Percentiles rank a stretch among this genome's conserved stretches.
Evolutionary conservation across 2,797 vertebrate genomes (phyloP).

Genomic region (Sebastes umbrosus): DNA sequence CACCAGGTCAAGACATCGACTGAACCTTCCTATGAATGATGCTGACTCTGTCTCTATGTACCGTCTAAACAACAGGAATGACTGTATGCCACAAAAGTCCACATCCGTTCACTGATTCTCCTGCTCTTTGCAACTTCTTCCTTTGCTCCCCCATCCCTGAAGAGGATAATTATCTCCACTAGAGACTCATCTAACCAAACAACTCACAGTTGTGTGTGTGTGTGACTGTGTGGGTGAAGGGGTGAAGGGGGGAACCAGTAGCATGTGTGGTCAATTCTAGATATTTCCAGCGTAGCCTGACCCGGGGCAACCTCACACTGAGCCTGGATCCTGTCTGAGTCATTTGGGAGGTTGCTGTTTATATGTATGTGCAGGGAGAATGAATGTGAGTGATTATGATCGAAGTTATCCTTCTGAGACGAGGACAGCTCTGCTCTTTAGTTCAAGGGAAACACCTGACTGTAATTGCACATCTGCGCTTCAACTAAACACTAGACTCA

Average conservation of each 20-base stretch:
- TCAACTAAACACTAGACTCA: constrained; percentile 26
- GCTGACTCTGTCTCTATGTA: background rate
- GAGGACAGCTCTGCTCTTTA: constrained; percentile 43
- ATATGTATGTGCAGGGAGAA: constrained; percentile 28
- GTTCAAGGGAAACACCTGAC: constrained; percentile 68
- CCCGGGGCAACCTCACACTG: constrained; percentile 68
- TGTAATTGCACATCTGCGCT: constrained; percentile 40
- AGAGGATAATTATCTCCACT: constrained; percentile 45
- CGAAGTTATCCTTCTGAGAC: constrained; percentile 54
- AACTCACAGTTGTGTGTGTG: constrained; percentile 27
- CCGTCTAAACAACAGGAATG: background rate
- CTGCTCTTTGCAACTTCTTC: constrained; percentile 32
- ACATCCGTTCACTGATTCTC: constrained; percentile 1
- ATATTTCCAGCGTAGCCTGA: constrained; percentile 74
- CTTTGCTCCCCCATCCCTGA: constrained; percentile 25
- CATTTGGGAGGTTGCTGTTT: constrained; percentile 49
- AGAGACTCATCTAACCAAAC: constrained; percentile 53
- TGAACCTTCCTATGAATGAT: background rate
- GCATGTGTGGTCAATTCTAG: constrained; percentile 78
- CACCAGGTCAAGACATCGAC: background rate
- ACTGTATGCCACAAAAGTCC: background rate
- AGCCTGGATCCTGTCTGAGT: constrained; percentile 75
- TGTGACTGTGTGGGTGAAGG: constrained; percentile 44
- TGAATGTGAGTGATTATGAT: constrained; percentile 60
- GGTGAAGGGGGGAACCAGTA: constrained; percentile 66